Evolutionary conservation across 2,888 invertebrate genomes (phyloP).

Genomic region (Cerceris rybyensis): DNA sequence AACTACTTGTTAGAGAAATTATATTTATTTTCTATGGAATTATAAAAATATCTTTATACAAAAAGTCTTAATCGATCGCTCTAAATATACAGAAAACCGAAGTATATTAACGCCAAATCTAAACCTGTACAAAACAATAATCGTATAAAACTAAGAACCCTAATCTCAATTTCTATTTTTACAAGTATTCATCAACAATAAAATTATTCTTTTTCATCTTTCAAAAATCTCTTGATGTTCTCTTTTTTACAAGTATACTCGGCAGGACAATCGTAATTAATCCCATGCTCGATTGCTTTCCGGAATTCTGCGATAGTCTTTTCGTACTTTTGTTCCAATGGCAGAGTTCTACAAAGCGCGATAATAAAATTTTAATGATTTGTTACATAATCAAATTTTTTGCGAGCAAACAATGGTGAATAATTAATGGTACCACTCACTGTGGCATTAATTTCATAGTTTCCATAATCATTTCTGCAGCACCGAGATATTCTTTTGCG

Average conservation of each 20-base stretch:
- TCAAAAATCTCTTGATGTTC: constrained; percentile 75
- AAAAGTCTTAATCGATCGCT: no score
- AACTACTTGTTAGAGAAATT: no score
- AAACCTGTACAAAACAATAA: background rate
- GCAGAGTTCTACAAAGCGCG: constrained; percentile 82
- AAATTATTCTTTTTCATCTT: constrained; percentile 30
- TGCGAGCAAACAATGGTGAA: background rate
- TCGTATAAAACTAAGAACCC: background rate
- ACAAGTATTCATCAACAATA: background rate
- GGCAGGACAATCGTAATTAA: constrained; percentile 78
- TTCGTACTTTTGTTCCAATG: constrained; percentile 85
- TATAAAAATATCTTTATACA: no score
- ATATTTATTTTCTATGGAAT: no score
- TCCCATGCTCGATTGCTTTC: constrained; percentile 87
- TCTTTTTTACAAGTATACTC: constrained; percentile 78
- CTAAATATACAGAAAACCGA: background rate
- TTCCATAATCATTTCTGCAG: constrained; percentile 89
- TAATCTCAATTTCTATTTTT: background rate
- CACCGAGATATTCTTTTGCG: constrained; percentile 89
- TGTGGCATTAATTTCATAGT: constrained; percentile 85
- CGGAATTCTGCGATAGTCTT: constrained; percentile 86
- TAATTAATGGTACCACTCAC: constrained; percentile 48
- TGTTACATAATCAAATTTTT: background rate
- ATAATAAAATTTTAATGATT: background rate
- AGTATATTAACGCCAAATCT: background rate